phyloP scores from a whole-genome alignment of 2,113 vertebrate genomes.

The Odocoileus virginianus region DNA sequence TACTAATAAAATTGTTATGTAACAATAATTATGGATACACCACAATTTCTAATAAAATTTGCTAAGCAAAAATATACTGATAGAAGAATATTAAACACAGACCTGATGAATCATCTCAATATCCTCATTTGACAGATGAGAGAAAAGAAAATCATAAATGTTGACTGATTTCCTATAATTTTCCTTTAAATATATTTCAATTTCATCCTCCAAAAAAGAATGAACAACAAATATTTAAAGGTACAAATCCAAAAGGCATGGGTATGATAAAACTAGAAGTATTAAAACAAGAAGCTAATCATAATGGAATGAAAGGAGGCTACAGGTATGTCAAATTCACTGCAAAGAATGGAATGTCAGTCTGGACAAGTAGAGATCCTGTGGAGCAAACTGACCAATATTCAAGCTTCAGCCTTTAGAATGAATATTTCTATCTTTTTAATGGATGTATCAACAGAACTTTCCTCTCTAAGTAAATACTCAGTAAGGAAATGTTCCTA shows the following conservation, averaged over 20 bases:
- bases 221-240: background rate
- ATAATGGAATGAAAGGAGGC: background rate
- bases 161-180: background rate
- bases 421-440: background rate
- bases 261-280: background rate
- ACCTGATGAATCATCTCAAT: background rate
- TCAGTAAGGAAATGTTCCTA: background rate
- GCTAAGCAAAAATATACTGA: background rate
- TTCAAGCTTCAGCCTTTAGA: background rate
- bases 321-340: background rate
- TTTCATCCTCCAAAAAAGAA: background rate
- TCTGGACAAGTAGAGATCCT: background rate
- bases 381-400: background rate
- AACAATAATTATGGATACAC: background rate
- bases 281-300: background rate
- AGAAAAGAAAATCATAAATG: background rate
- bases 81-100: background rate
- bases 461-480: background rate
- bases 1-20: background rate
- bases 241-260: background rate
- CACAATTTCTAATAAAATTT: background rate
- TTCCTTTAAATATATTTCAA: background rate
- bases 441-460: background rate
- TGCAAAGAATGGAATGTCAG: background rate
- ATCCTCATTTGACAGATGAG: background rate